phyloP scores from a whole-genome alignment of 2,113 vertebrate genomes.

The Xenopus laevis region DNA sequence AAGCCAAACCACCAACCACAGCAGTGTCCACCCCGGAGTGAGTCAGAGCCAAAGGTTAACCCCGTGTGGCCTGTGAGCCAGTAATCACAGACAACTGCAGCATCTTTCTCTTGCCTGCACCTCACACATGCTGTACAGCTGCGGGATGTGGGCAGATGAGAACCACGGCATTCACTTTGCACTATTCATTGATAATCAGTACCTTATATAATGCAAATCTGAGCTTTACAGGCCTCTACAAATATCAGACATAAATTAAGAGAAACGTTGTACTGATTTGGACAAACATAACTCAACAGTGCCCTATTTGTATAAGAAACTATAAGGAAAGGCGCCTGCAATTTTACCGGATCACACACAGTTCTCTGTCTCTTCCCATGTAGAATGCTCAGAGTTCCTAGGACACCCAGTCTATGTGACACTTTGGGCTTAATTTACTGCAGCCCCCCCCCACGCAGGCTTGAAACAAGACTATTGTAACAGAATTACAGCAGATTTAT shows the following conservation, averaged over 20 bases:
- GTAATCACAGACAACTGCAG: constrained; percentile 24
- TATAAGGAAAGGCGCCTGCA: too few relatives aligned
- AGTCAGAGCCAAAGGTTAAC: constrained; percentile 48
- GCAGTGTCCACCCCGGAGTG: constrained; percentile 45
- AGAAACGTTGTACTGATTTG: too few relatives aligned
- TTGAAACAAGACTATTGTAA: not conserved
- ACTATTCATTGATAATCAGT: constrained; percentile 1
- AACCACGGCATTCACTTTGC: constrained; percentile 24
- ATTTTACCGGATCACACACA: too few relatives aligned
- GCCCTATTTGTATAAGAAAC: too few relatives aligned
- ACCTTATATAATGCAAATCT: not conserved
- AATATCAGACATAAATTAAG: too few relatives aligned
- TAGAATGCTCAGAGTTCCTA: not conserved
- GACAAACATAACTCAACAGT: too few relatives aligned
- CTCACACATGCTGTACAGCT: constrained; percentile 45
- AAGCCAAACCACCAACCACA: constrained; percentile 49
- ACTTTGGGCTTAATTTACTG: not conserved
- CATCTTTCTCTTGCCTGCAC: constrained; percentile 24
- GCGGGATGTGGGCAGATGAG: constrained; percentile 35
- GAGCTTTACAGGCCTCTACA: too few relatives aligned
- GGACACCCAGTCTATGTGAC: not conserved
- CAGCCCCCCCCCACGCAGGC: not conserved
- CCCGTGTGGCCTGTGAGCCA: constrained; percentile 33
- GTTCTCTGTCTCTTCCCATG: too few relatives aligned
- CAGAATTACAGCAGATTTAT: constrained; percentile 6